Conservation (phyloP, 2,797 vertebrate species). For the Agapornis canus region DNA sequence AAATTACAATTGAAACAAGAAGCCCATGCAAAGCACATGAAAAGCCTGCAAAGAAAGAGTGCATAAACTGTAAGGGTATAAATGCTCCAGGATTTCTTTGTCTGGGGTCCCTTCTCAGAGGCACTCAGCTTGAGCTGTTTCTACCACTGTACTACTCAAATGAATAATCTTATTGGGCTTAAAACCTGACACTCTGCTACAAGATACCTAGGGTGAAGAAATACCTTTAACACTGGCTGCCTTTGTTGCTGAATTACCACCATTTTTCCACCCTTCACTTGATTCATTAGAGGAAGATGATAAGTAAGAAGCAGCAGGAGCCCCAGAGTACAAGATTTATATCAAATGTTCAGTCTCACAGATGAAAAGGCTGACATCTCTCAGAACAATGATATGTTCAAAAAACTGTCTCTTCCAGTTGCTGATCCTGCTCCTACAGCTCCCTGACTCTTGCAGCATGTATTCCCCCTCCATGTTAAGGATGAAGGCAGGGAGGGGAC, state of each 20-base stretch:
- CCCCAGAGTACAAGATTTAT: neutral
- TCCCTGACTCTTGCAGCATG: neutral
- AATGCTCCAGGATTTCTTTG: neutral
- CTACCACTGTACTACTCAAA: neutral
- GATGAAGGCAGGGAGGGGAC: neutral
- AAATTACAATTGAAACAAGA: neutral
- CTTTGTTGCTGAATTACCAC: neutral
- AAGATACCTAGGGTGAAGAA: neutral
- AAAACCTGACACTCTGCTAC: neutral
- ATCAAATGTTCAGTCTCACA: neutral
- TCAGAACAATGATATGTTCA: neutral
- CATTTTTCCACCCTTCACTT: neutral
- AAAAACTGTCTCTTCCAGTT: neutral
- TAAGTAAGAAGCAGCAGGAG: neutral
- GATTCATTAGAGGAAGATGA: neutral
- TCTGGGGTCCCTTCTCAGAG: neutral
- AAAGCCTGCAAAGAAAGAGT: neutral
- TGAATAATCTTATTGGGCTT: neutral
- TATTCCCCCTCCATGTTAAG: neutral
- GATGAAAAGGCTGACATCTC: neutral
- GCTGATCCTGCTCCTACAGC: neutral
- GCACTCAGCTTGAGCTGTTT: neutral
- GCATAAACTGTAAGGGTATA: neutral
- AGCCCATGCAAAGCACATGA: neutral
- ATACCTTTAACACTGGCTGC: neutral